These are phyloP conservation scores for Lethrus apterus DNA, from an alignment of 1,140 invertebrate species.

Conservation along the genomic window DNA sequence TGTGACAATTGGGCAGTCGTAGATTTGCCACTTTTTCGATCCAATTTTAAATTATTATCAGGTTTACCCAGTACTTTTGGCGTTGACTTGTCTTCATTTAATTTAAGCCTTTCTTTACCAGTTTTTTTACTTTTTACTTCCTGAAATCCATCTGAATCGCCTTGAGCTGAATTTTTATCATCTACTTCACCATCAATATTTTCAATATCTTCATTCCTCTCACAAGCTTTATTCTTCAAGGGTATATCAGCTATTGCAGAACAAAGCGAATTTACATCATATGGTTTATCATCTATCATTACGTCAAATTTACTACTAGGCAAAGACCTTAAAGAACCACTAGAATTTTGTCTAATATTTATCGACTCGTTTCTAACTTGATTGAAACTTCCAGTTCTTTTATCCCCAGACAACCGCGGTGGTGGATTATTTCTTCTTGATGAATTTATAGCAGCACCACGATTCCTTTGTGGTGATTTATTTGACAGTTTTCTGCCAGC, in stretches of 20 bases:
- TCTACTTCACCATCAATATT: slow-evolving; percentile 17
- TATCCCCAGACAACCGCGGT: slow-evolving; percentile 5
- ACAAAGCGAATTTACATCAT: slow-evolving; percentile 22
- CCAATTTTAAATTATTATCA: slow-evolving; percentile 41
- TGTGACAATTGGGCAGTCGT: slow-evolving; percentile 40
- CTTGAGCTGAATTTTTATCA: slow-evolving; percentile 33
- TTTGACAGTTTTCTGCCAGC: neutral
- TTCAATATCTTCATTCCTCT: slow-evolving; percentile 23
- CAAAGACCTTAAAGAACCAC: neutral
- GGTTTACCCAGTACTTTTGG: slow-evolving; percentile 28
- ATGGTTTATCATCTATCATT: slow-evolving; percentile 21
- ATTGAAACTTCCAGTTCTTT: slow-evolving; percentile 6
- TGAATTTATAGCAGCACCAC: neutral
- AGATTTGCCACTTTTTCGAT: slow-evolving; percentile 11
- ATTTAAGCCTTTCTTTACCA: slow-evolving; percentile 52
- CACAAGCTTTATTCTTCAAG: slow-evolving; percentile 27
- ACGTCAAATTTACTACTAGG: neutral
- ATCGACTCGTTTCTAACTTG: neutral
- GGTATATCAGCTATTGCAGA: slow-evolving; percentile 31
- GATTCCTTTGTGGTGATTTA: slow-evolving; percentile 3
- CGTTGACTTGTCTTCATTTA: slow-evolving; percentile 44
- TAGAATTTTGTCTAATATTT: slow-evolving; percentile 17
- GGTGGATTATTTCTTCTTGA: slow-evolving; percentile 5
- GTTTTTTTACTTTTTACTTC: slow-evolving; percentile 79
- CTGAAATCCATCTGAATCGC: slow-evolving; percentile 68